phyloP scores from a whole-genome alignment of 2,797 vertebrate species.

The Adelosebastes latens region DNA sequence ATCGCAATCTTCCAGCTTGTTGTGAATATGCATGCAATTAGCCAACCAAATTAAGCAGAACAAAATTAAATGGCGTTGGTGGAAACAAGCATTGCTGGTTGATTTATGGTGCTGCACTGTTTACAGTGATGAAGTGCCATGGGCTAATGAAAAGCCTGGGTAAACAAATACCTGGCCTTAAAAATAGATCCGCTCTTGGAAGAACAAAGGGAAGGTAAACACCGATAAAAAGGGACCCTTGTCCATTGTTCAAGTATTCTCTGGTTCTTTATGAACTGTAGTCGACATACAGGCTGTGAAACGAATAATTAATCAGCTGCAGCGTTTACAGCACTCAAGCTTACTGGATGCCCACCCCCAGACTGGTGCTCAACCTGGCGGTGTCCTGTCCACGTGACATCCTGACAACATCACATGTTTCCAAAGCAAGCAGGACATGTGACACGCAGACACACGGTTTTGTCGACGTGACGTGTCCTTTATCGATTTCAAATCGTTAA shows the following conservation, averaged over 20 bases:
- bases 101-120: constrained; percentile 70
- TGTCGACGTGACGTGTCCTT: background rate
- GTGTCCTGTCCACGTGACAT: background rate
- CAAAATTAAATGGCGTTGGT: constrained; percentile 73
- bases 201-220: constrained; percentile 48
- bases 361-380: background rate
- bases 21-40: constrained; percentile 81
- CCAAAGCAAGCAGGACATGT: background rate
- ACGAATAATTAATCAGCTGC: constrained; percentile 17
- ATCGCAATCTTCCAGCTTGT: constrained; percentile 65
- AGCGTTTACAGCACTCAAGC: background rate
- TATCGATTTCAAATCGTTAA: constrained; percentile 15
- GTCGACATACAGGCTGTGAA: background rate
- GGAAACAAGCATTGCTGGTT: constrained; percentile 66
- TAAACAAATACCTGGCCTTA: constrained; percentile 73
- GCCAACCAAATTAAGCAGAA: constrained; percentile 76
- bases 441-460: background rate
- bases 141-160: constrained; percentile 67
- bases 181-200: constrained; percentile 33
- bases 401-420: background rate
- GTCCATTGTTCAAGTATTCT: constrained; percentile 20
- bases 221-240: background rate
- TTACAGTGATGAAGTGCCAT: constrained; percentile 64
- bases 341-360: background rate
- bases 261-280: constrained; percentile 10